Percentiles rank a stretch among this genome's conserved stretches.
Evolutionary conservation across 2,888 invertebrate species (phyloP).

Genomic region (Mycalesis mineus): DNA sequence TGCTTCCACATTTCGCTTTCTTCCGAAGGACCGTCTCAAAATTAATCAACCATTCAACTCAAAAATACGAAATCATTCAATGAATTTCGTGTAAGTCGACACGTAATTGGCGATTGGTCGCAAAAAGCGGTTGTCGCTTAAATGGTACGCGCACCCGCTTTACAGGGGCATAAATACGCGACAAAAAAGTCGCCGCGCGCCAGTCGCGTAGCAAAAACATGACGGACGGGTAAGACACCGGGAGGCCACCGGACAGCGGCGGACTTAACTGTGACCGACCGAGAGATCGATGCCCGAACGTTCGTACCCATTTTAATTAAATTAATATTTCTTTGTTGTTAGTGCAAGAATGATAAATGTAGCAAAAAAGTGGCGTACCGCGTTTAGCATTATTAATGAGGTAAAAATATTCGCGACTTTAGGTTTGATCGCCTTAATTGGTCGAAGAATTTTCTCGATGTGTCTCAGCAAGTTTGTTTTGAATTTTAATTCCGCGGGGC

Average conservation of each 20-base stretch:
- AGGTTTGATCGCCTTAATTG: constrained; percentile 5
- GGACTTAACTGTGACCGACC: constrained; percentile 23
- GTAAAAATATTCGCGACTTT: constrained; percentile 1
- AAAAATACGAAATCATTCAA: constrained; percentile 61
- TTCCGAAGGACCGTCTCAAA: constrained; percentile 5
- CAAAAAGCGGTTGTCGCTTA: constrained; percentile 52
- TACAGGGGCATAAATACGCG: constrained; percentile 43
- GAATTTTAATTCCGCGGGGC: background rate
- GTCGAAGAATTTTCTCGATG: background rate
- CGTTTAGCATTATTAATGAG: constrained; percentile 17
- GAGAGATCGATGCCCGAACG: constrained; percentile 13
- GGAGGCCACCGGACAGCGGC: constrained; percentile 26
- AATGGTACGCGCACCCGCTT: constrained; percentile 39
- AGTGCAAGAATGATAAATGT: constrained; percentile 18
- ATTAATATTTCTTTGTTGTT: constrained; percentile 14
- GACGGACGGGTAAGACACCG: constrained; percentile 32
- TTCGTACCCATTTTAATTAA: constrained; percentile 14
- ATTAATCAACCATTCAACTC: constrained; percentile 40
- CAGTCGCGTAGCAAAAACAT: constrained; percentile 34
- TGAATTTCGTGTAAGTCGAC: constrained; percentile 58
- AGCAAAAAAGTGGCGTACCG: constrained; percentile 10
- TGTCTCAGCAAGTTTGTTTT: background rate
- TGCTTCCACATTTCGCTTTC: constrained; percentile 8
- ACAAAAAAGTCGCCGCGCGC: constrained; percentile 45
- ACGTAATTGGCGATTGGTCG: constrained; percentile 54